These are phyloP conservation scores for Drosophila anomalata DNA, from an alignment of 2,888 invertebrate genomes.

Conservation along the genomic window DNA sequence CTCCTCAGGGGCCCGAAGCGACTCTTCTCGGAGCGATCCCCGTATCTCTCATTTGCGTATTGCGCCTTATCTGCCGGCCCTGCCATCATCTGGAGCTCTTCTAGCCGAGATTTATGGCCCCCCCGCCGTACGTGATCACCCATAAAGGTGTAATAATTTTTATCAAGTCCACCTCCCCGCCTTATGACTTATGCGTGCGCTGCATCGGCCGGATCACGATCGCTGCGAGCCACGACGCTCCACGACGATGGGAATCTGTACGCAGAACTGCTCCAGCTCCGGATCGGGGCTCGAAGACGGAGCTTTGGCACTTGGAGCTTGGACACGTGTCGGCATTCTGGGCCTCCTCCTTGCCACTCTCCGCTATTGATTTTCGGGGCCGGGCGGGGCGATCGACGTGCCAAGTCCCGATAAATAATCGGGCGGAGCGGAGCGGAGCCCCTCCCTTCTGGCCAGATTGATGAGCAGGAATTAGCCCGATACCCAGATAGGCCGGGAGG, in stretches of 20 bases:
- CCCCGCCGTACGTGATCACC: constrained; percentile 81
- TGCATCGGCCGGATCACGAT: constrained; percentile 56
- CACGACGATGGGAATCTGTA: constrained; percentile 70
- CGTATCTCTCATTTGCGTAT: constrained; percentile 20
- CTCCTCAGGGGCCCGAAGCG: too few species aligned
- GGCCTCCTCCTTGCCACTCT: constrained; percentile 21
- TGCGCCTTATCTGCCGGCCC: constrained; percentile 26
- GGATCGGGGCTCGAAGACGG: neutral
- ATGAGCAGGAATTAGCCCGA: constrained; percentile 1
- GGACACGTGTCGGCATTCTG: constrained; percentile 69
- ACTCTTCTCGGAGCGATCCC: too few species aligned
- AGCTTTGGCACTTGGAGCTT: constrained; percentile 48
- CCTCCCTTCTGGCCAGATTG: neutral
- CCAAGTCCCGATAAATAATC: constrained; percentile 41
- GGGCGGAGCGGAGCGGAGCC: neutral
- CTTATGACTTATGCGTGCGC: constrained; percentile 74
- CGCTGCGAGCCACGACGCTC: neutral
- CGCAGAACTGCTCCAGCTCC: constrained; percentile 44
- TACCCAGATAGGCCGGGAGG: neutral
- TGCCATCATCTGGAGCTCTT: constrained; percentile 57
- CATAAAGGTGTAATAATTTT: constrained; percentile 84
- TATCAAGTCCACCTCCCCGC: constrained; percentile 69
- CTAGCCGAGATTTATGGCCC: constrained; percentile 51
- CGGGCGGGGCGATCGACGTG: constrained; percentile 58
- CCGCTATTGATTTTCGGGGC: constrained; percentile 56